Conservation (phyloP, 2,888 invertebrate species). For the Mylabris sibirica region DNA sequence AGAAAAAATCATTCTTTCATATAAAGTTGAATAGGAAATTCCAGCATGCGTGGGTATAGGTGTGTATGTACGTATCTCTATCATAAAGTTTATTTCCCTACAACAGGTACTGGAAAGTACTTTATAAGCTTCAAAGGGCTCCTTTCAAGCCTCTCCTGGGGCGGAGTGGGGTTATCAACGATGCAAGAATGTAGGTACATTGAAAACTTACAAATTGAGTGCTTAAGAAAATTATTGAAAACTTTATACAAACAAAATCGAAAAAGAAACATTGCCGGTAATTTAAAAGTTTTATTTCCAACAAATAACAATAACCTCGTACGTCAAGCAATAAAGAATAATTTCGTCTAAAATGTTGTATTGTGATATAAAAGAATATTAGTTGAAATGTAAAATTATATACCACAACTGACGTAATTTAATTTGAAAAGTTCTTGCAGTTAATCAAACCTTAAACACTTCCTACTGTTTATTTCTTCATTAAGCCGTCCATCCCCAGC, state of each 20-base stretch:
- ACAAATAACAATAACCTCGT: too few species aligned
- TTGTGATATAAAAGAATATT: slow-evolving; percentile 48
- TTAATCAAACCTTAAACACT: slow-evolving; percentile 50
- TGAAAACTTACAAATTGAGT: neutral
- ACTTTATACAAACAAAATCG: neutral
- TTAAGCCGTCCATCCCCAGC: slow-evolving; percentile 43
- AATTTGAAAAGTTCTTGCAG: slow-evolving; percentile 48
- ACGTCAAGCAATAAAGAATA: too few species aligned
- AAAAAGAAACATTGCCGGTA: neutral
- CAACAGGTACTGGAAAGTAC: slow-evolving; percentile 4
- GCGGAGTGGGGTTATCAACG: neutral
- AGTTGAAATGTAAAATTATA: slow-evolving; percentile 50
- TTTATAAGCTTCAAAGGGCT: slow-evolving; percentile 16
- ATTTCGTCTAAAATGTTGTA: too few species aligned
- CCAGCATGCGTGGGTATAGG: neutral
- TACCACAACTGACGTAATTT: slow-evolving; percentile 47
- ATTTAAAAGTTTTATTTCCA: neutral
- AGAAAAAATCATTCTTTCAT: neutral
- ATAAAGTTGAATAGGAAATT: neutral
- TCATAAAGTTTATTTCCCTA: neutral
- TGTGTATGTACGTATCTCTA: neutral
- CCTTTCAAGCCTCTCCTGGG: slow-evolving; percentile 9
- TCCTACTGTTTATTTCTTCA: slow-evolving; percentile 52
- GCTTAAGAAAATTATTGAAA: slow-evolving; percentile 2
- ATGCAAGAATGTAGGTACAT: neutral